Percentiles rank a stretch among this genome's conserved stretches.
These are phyloP conservation scores for Tragelaphus scriptus DNA, from an alignment of 2,113 vertebrate species.

Conservation along the genomic window DNA sequence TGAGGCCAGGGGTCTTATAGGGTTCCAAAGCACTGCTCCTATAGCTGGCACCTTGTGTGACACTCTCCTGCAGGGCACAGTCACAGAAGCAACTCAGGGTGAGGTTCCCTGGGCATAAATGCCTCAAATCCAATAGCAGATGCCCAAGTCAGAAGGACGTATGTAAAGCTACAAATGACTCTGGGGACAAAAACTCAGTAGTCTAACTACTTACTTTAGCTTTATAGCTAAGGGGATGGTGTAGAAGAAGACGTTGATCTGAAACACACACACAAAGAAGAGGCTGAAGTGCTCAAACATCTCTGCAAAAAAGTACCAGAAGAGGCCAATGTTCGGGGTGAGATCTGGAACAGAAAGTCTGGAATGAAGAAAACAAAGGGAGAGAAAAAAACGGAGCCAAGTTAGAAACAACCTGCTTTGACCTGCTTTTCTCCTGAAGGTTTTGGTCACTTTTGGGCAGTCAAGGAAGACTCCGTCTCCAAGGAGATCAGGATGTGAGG, in stretches of 20 bases:
- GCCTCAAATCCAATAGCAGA: not conserved
- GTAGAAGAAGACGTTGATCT: slow-evolving; percentile 99
- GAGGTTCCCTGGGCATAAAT: not conserved
- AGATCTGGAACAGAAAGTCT: slow-evolving; percentile 97
- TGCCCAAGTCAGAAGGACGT: not conserved
- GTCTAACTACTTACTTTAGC: slow-evolving; percentile 88
- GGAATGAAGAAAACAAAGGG: slow-evolving; percentile 69
- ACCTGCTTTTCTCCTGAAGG: slow-evolving; percentile 15
- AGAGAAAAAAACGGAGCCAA: slow-evolving; percentile 40
- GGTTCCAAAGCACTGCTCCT: not conserved
- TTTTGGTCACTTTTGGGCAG: not conserved
- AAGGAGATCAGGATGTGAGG: not conserved
- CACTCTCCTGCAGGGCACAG: not conserved
- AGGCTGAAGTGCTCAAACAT: slow-evolving; percentile 99
- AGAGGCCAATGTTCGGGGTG: slow-evolving; percentile 98
- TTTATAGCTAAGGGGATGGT: slow-evolving; percentile 96
- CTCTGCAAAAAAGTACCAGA: slow-evolving; percentile 99
- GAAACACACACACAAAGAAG: slow-evolving; percentile 98
- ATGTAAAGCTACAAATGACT: not conserved
- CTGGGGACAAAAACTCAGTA: not conserved
- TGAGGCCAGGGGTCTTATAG: not conserved
- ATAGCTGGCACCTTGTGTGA: not conserved
- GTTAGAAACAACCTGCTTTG: slow-evolving; percentile 39
- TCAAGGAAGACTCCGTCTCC: not conserved
- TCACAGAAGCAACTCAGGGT: not conserved